These are phyloP conservation scores for Falcunculus frontatus DNA, from an alignment of 2,113 vertebrate species.

Conservation along the genomic window DNA sequence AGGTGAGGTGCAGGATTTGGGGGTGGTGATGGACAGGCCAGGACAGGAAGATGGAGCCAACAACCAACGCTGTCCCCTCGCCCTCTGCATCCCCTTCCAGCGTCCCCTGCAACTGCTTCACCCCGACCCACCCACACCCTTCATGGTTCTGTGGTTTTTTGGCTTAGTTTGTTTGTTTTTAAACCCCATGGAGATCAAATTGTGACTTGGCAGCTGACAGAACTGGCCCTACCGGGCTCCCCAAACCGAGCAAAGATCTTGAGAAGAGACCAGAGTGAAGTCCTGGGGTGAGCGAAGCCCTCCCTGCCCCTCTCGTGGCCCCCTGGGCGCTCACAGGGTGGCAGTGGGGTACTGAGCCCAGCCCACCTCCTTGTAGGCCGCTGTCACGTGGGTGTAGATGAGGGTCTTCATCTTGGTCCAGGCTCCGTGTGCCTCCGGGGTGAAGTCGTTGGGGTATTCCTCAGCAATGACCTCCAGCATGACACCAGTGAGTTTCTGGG, in stretches of 20 bases:
- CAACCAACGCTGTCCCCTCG: not conserved
- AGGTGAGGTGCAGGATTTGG: not conserved
- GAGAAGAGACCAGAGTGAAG: conserved; percentile 47
- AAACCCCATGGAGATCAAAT: conserved; percentile 42
- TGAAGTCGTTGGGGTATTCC: conserved; percentile 87
- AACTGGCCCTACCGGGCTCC: not conserved
- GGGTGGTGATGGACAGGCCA: not conserved
- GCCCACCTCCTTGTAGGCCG: conserved; percentile 93
- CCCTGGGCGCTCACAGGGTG: conserved; percentile 79
- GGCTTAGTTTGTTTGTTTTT: conserved; percentile 22
- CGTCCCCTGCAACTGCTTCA: not conserved
- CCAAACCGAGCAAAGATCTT: conserved; percentile 11
- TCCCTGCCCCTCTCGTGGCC: conserved; percentile 31
- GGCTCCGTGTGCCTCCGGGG: conserved; percentile 83
- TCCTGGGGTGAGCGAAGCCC: conserved; percentile 21
- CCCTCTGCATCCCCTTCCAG: not conserved
- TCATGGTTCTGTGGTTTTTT: not conserved
- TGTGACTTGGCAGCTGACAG: conserved; percentile 13
- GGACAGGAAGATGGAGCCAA: not conserved
- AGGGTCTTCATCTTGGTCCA: conserved; percentile 90
- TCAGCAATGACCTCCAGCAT: conserved; percentile 90
- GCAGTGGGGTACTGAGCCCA: conserved; percentile 93
- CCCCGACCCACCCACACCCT: not conserved
- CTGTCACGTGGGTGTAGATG: conserved; percentile 89
- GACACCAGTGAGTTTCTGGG: conserved; percentile 88